Evolutionary conservation across 2,113 vertebrate genomes (phyloP).

Genomic region (Campylomormyrus tamandua): DNA sequence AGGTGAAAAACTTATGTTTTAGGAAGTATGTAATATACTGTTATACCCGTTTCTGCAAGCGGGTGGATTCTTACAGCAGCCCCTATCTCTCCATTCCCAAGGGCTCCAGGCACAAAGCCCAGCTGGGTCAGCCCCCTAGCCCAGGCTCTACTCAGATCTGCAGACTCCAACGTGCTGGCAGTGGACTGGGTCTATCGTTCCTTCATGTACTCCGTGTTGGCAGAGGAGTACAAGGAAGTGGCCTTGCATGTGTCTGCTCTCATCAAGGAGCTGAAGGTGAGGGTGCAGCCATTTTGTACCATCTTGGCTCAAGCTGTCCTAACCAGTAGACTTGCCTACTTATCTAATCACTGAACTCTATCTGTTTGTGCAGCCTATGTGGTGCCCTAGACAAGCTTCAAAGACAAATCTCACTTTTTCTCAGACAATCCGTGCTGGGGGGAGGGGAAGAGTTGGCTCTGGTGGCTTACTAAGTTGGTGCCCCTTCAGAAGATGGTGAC

Average conservation of each 20-base stretch:
- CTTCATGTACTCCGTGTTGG: constrained; percentile 70
- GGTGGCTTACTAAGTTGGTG: neutral
- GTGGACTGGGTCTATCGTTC: constrained; percentile 84
- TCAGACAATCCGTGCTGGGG: neutral
- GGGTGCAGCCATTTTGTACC: neutral
- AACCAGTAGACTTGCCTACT: neutral
- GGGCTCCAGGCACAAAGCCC: constrained; percentile 77
- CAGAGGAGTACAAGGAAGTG: constrained; percentile 76
- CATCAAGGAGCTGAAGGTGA: constrained; percentile 69
- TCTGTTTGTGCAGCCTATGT: neutral
- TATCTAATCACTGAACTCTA: neutral
- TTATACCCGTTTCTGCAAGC: neutral
- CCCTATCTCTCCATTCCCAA: constrained; percentile 40
- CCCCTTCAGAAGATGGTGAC: neutral
- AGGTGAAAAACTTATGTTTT: neutral
- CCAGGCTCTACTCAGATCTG: constrained; percentile 54
- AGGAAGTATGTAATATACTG: neutral
- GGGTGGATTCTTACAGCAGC: neutral
- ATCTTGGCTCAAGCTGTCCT: neutral
- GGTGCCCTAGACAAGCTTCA: neutral
- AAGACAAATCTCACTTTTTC: neutral
- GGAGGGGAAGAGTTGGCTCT: neutral
- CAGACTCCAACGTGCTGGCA: constrained; percentile 71
- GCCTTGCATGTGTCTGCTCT: constrained; percentile 71
- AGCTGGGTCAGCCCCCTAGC: constrained; percentile 76